phyloP scores from a whole-genome alignment of 2,113 vertebrate genomes.

The Hoplias malabaricus region DNA sequence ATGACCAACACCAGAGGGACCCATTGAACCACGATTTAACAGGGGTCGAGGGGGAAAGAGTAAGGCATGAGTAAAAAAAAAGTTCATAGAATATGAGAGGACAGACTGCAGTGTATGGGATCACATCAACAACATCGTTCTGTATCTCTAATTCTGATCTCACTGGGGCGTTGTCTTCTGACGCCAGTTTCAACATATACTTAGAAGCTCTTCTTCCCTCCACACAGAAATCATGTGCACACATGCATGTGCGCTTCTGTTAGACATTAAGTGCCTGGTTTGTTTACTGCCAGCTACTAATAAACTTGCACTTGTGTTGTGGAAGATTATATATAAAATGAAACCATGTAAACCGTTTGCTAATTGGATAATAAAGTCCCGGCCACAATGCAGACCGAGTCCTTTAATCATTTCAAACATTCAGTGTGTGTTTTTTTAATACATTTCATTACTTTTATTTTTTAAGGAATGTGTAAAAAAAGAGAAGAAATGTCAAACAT shows the following conservation, averaged over 20 bases:
- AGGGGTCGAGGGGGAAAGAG: background rate
- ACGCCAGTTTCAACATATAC: background rate
- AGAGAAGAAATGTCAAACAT: slow-evolving; percentile 34
- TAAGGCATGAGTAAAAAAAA: background rate
- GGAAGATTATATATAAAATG: slow-evolving; percentile 24
- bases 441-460: background rate
- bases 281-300: slow-evolving; percentile 30
- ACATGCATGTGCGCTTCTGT: background rate
- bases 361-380: slow-evolving; percentile 35
- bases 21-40: slow-evolving; percentile 6
- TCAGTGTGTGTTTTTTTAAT: background rate
- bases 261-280: slow-evolving; percentile 15
- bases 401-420: slow-evolving; percentile 16
- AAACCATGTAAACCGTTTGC: slow-evolving; percentile 23
- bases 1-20: slow-evolving; percentile 49
- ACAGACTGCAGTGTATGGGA: slow-evolving; percentile 3
- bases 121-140: slow-evolving; percentile 25
- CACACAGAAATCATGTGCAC: background rate
- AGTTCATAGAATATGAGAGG: background rate
- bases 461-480: slow-evolving; percentile 25
- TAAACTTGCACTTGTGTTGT: slow-evolving; percentile 27
- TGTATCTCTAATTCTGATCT: background rate
- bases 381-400: background rate
- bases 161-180: background rate
- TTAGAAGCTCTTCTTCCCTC: background rate